Conservation (phyloP, 2,888 invertebrate genomes). For the Bellardia pandia region DNA sequence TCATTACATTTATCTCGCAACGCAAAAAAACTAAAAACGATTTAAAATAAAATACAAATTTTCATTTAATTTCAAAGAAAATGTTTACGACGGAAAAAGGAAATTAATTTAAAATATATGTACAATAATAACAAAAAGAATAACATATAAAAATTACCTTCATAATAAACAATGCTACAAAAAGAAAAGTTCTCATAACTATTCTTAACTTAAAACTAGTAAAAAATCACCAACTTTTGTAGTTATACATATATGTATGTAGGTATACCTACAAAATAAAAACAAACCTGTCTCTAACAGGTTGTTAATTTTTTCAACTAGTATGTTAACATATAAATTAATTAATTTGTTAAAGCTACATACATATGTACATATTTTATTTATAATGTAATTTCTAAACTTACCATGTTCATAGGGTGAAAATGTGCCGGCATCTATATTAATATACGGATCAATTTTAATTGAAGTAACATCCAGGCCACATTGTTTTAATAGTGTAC, state of each 20-base stretch:
- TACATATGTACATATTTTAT: too few species aligned
- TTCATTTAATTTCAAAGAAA: background rate
- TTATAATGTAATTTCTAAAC: conserved; percentile 74
- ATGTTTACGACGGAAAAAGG: conserved; percentile 39
- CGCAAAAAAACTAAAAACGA: background rate
- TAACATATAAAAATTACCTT: background rate
- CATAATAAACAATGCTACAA: background rate
- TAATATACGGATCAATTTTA: conserved; percentile 99
- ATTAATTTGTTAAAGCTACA: background rate
- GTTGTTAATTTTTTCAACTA: background rate
- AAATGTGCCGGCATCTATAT: conserved; percentile 99
- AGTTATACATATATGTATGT: background rate
- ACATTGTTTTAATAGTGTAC: conserved; percentile 96
- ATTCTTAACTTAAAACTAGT: too few species aligned
- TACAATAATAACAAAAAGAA: background rate
- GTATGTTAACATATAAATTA: too few species aligned
- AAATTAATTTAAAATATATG: conserved; percentile 35
- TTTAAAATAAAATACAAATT: conserved; percentile 8
- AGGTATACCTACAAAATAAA: background rate
- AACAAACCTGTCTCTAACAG: background rate
- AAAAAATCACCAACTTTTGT: background rate
- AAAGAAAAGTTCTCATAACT: background rate
- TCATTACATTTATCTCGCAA: background rate
- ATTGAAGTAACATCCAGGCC: conserved; percentile 98
- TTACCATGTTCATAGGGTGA: conserved; percentile 99